Base-by-base conservation (phyloP, 2,113 vertebrate genomes). In the Callaeas wilsoni region DNA sequence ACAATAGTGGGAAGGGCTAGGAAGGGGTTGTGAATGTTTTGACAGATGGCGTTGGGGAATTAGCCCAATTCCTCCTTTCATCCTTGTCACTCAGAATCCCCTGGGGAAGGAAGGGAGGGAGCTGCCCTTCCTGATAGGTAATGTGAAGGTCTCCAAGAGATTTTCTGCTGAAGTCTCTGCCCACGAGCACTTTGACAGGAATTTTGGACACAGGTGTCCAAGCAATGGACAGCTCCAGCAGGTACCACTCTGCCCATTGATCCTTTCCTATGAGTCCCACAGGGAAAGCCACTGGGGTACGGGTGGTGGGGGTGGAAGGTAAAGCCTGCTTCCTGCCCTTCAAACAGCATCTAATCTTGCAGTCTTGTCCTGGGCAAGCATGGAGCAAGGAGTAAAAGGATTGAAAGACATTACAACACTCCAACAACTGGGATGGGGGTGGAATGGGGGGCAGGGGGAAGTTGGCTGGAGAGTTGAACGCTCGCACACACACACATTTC, bases 371-470 rank as follows among this genome's bases (percentile, higher is more conserved):
- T 74, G 62, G 16, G 21, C 27, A 75, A 79, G 50, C 0, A 0
- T 15, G 30, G 30, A 81, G 10, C 2, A 7, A 29, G 17, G 16
- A 74, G 4, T 6, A 13, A 29, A 37, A 70, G 26, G 23, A 59
- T 0, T 78, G 56, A 50, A 89, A 91, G 52, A 46, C 10, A 67
- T 5, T 2, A 30, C 13, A 32, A 29, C 4, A 50, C 70, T 25
- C 56, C 27, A 74, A 1, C 0, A 7, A 10, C 12, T 20, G 32
- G 39, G 44, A 63, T 77, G 13, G 52, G 35, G 30, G 17, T 78
- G 30, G 39, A 39, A 21, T 1, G 3, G 16, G 4, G 1, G 10
- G 6, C 3, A 4, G 7, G 9, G 6, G 2, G 9, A 5, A 33
- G 56, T 41, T 35, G 25, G 25, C 56, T 82, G 49, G 6, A 68